Base-by-base conservation (phyloP, 2,888 invertebrate genomes). In the Apodemia zela region DNA sequence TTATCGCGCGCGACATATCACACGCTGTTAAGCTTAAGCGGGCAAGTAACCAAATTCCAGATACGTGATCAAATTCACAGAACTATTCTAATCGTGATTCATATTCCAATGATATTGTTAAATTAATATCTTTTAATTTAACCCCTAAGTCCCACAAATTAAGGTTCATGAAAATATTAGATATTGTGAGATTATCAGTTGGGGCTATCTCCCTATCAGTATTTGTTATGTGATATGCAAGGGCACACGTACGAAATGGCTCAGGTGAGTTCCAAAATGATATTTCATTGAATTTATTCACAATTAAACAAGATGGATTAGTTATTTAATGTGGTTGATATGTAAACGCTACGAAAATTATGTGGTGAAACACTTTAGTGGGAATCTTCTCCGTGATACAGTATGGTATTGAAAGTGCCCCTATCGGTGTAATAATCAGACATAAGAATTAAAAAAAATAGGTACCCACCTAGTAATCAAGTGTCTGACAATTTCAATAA, bases 181-280 rank as follows among this genome's bases (percentile, higher is more conserved):
- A 15, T 54, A 54, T 21, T 21, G 5, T 42, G 15, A 54, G 21
- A 54, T 54, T 54, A 54, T 54, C 54, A 54, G 54, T 54, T 25
- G 15, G 51, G 51, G 51, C 13, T 51, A 42, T 42, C 42, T 42
- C 11, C 54, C 21, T 54, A 57, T 57, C 57, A 57, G 57, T 57
- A 57, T 57, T 29, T 57, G 29, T 57, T 25, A 57, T 57, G 57
- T 29, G 57, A 57, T 57, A 57, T 57, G 54, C 54, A 57, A 57
- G 54, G 29, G 2, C 54, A 57, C 13, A 57, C 54, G 25, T 57
- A 57, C 54, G 54, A 57, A 57, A 57, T 57, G 54, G 29, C 54
- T 29, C 25, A 57, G 54, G 54, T 29, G 54, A 57, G 54, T 57
- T 7, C 25, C 7, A 47, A 57, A 57, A 15, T 57, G 29, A 15